Conservation (phyloP, 2,797 vertebrate genomes). For the Channa striata region DNA sequence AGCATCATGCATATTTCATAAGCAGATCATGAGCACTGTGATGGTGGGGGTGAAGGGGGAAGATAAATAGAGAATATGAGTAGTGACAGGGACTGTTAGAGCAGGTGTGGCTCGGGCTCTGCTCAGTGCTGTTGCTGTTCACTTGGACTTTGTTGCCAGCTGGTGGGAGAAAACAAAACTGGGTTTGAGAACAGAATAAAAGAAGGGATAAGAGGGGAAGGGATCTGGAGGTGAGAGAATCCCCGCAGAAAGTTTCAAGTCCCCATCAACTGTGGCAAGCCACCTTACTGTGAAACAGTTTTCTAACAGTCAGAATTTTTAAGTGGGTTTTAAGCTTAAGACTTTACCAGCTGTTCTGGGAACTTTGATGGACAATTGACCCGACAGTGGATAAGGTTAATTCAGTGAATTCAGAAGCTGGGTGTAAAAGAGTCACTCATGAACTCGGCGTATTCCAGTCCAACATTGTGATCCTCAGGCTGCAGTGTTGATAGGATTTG, state of each 20-base stretch:
- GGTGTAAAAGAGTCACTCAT: neutral
- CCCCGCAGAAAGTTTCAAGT: no score
- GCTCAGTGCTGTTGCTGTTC: slow-evolving; percentile 11
- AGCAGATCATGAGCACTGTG: slow-evolving; percentile 46
- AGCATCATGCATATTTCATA: slow-evolving; percentile 68
- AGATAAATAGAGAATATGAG: slow-evolving; percentile 54
- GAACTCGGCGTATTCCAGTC: neutral
- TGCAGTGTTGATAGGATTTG: slow-evolving; percentile 67
- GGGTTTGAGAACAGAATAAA: neutral
- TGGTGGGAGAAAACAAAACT: slow-evolving; percentile 12
- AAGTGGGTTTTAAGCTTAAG: no score
- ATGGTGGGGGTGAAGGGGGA: slow-evolving; percentile 26
- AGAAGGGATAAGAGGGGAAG: no score
- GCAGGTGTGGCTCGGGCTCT: slow-evolving; percentile 45
- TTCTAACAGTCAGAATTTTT: no score
- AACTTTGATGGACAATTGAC: no score
- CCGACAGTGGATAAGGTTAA: neutral
- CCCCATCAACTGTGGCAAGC: neutral
- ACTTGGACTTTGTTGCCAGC: slow-evolving; percentile 4
- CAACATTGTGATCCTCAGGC: slow-evolving; percentile 3
- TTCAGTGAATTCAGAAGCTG: neutral
- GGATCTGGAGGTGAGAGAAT: no score
- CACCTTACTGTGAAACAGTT: neutral
- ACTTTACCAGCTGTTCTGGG: no score
- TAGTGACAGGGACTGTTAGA: slow-evolving; percentile 24